Conservation (phyloP, 2,797 vertebrate genomes). For the Dermochelys coriacea region DNA sequence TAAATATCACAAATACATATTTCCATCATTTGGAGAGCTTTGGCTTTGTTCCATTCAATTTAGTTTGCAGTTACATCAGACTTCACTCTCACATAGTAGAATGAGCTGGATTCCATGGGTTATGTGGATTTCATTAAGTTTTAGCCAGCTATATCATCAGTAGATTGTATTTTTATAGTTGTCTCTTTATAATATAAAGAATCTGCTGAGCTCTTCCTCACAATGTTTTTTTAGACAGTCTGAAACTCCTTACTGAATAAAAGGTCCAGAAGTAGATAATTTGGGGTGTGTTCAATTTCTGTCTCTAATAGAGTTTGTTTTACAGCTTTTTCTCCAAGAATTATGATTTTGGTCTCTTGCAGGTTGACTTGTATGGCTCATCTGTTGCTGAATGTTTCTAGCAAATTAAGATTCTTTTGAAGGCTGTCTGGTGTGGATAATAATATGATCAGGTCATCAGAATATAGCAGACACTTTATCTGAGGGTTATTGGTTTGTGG, state of each 20-base stretch:
- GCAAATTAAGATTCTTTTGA: slow-evolving; percentile 9
- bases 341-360: background rate
- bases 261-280: background rate
- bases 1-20: slow-evolving; percentile 32
- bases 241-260: slow-evolving; percentile 12
- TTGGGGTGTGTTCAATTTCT: background rate
- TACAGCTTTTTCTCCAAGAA: slow-evolving; percentile 14
- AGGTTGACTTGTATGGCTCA: background rate
- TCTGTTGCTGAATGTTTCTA: background rate
- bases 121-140: accelerated
- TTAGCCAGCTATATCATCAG: slow-evolving; percentile 5
- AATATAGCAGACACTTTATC: slow-evolving; percentile 1
- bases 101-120: background rate
- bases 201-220: slow-evolving; percentile 4
- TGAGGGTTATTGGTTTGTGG: slow-evolving; percentile 20
- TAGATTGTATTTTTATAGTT: slow-evolving; percentile 35
- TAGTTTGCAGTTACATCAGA: background rate
- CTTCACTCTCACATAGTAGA: slow-evolving; percentile 42
- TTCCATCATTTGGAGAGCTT: slow-evolving; percentile 43
- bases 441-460: background rate
- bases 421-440: background rate
- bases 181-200: background rate
- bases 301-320: background rate
- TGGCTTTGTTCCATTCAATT: slow-evolving; percentile 21
- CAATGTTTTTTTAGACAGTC: slow-evolving; percentile 22